These are phyloP conservation scores for Biston stratarius DNA, from an alignment of 2,888 invertebrate genomes.

Conservation along the genomic window DNA sequence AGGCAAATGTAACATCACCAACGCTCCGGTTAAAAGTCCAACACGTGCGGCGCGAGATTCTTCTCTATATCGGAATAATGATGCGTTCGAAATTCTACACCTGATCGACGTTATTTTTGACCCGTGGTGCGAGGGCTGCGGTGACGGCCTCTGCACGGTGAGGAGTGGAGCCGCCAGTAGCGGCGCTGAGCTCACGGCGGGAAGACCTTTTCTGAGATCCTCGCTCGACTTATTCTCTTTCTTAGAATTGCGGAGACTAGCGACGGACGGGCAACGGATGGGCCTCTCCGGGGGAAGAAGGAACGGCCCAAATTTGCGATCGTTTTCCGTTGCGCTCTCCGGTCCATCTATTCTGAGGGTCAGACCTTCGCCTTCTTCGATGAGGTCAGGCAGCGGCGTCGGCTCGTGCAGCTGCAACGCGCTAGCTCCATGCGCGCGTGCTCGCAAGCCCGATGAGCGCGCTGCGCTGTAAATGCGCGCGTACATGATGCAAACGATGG, in stretches of 20 bases:
- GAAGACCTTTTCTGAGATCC: slow-evolving; percentile 72
- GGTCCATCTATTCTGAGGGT: slow-evolving; percentile 77
- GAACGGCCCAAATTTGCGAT: slow-evolving; percentile 78
- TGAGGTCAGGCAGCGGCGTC: slow-evolving; percentile 71
- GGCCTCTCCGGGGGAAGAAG: slow-evolving; percentile 78
- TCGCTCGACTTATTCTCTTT: slow-evolving; percentile 77
- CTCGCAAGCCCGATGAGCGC: slow-evolving; percentile 87
- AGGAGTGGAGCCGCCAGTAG: slow-evolving; percentile 75
- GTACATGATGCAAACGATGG: slow-evolving; percentile 91
- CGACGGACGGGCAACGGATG: slow-evolving; percentile 78
- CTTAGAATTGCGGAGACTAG: slow-evolving; percentile 74
- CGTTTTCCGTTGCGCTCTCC: slow-evolving; percentile 61
- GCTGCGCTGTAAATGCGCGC: slow-evolving; percentile 92
- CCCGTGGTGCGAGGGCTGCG: slow-evolving; percentile 78
- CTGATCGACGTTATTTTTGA: slow-evolving; percentile 91
- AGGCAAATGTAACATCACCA: slow-evolving; percentile 91
- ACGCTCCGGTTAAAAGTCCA: slow-evolving; percentile 87
- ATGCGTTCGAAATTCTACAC: slow-evolving; percentile 93
- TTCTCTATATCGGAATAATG: slow-evolving; percentile 93
- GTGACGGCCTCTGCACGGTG: slow-evolving; percentile 68
- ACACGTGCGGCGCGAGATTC: slow-evolving; percentile 96
- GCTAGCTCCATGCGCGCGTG: slow-evolving; percentile 79
- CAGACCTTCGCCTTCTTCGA: slow-evolving; percentile 78
- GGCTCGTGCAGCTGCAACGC: slow-evolving; percentile 84
- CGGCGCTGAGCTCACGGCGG: slow-evolving; percentile 84